Conservation (phyloP, 2,113 vertebrate species). For the Ptychochromis oligacanthus region DNA sequence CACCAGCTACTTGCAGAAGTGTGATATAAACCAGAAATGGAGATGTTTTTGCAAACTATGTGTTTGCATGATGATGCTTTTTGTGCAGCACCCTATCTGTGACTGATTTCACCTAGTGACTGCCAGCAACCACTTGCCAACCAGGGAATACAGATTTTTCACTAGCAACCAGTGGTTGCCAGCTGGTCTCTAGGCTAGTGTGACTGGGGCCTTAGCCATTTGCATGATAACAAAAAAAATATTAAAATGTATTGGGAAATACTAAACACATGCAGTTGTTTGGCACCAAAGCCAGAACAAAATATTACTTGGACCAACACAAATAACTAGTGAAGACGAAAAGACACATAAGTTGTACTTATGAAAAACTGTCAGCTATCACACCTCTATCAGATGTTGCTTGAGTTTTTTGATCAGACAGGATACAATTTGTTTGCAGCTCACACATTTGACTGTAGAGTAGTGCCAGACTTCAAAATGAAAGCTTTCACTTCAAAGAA, state of each 20-base stretch:
- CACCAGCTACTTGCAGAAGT: too few species aligned
- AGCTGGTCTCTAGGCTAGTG: too few species aligned
- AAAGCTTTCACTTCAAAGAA: slow-evolving; percentile 37
- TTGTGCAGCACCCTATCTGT: too few species aligned
- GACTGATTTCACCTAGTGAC: too few species aligned
- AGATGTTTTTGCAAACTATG: too few species aligned
- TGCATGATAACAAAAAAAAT: background rate
- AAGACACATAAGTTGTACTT: slow-evolving; percentile 30
- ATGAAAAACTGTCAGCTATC: slow-evolving; percentile 52
- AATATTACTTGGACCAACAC: background rate
- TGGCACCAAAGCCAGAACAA: background rate
- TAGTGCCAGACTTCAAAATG: slow-evolving; percentile 27
- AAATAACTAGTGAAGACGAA: slow-evolving; percentile 25
- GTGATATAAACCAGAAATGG: too few species aligned
- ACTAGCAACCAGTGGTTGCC: too few species aligned
- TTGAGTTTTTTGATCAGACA: slow-evolving; percentile 31
- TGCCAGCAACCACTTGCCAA: too few species aligned
- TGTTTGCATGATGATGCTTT: too few species aligned
- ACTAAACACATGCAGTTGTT: background rate
- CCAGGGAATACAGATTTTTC: too few species aligned
- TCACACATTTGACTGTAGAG: slow-evolving; percentile 38
- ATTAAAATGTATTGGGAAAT: background rate
- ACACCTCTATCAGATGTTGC: slow-evolving; percentile 34
- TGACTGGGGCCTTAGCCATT: too few species aligned
- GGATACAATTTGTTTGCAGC: slow-evolving; percentile 36